phyloP scores from a whole-genome alignment of 2,888 invertebrate species.

The Willowsia nigromaculata region DNA sequence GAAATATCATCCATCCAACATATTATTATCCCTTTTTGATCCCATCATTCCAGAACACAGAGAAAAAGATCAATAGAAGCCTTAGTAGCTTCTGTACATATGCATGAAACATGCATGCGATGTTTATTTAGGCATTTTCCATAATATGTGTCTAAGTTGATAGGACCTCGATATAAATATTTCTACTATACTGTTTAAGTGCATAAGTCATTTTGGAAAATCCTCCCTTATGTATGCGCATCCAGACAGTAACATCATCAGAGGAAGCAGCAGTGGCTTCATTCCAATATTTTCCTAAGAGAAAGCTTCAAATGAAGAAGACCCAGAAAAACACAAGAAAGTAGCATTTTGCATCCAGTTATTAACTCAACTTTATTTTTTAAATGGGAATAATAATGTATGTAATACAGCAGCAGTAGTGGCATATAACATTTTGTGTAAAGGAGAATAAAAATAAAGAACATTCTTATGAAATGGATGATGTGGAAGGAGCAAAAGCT shows the following conservation, averaged over 20 bases:
- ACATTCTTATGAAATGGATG: constrained; percentile 7
- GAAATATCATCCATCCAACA: background rate
- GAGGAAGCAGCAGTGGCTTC: constrained; percentile 19
- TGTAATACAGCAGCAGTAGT: background rate
- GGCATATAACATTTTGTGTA: background rate
- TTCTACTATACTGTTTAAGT: background rate
- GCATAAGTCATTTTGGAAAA: background rate
- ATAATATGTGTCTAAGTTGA: too few relatives aligned
- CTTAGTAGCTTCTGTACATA: background rate
- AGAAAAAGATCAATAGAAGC: background rate
- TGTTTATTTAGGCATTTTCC: background rate
- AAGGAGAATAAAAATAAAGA: background rate
- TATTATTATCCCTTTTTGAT: constrained; percentile 8
- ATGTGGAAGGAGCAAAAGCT: background rate
- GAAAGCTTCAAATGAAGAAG: background rate
- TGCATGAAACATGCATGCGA: background rate
- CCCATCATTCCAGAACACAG: background rate
- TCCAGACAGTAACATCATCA: background rate
- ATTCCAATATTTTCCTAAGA: constrained; percentile 25
- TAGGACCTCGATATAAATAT: too few relatives aligned
- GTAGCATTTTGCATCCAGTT: constrained; percentile 32
- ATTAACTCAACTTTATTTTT: constrained; percentile 23
- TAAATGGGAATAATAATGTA: constrained; percentile 42
- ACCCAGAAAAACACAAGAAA: background rate
- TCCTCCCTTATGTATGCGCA: background rate